Percentiles rank a stretch among this genome's conserved stretches.
phyloP scores from a whole-genome alignment of 2,888 invertebrate genomes.

The Sphecodes monilicornis region DNA sequence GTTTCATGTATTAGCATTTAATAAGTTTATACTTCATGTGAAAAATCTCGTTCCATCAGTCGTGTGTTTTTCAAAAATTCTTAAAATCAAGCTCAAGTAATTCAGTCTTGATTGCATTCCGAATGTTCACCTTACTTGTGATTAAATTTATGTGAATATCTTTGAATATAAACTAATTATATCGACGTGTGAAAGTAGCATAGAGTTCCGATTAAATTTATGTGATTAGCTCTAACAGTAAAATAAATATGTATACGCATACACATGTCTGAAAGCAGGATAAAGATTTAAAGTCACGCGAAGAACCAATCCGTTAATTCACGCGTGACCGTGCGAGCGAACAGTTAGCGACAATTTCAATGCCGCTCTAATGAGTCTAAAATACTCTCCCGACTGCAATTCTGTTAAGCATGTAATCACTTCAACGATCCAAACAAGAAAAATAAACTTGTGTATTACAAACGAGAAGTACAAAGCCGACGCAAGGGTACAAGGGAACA shows the following conservation, averaged over 20 bases:
- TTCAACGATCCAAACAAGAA: not conserved
- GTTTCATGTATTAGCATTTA: not conserved
- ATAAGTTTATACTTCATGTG: too few species aligned
- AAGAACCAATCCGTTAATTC: not conserved
- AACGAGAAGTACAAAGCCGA: not conserved
- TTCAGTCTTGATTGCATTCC: not conserved
- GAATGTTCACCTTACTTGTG: not conserved
- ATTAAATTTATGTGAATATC: not conserved
- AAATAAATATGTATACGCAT: not conserved
- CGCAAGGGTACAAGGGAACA: not conserved
- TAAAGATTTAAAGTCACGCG: not conserved
- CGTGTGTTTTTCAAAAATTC: not conserved
- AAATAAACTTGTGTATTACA: not conserved
- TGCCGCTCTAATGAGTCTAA: not conserved
- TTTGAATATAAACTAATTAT: not conserved
- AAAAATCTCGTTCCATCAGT: not conserved
- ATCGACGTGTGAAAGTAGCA: not conserved
- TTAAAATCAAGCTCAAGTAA: not conserved
- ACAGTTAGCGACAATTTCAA: not conserved
- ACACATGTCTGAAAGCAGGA: not conserved
- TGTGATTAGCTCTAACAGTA: not conserved
- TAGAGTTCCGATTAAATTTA: not conserved
- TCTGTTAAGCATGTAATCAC: not conserved
- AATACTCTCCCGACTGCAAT: not conserved
- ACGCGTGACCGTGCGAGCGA: not conserved